Evolutionary conservation across 2,797 vertebrate genomes (phyloP).

Genomic region (Glossophaga mutica): DNA sequence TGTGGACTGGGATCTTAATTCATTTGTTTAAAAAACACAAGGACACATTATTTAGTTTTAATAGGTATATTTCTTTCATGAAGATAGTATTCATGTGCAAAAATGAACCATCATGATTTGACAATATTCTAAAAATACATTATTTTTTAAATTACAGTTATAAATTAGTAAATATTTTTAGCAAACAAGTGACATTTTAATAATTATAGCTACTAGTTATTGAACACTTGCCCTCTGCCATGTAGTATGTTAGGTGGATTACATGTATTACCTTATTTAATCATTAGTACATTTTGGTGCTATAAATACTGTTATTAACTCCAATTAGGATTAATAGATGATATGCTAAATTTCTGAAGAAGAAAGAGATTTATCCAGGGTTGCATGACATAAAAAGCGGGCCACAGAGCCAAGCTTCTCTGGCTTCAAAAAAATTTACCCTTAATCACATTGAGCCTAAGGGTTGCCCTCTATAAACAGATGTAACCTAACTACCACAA

Average conservation of each 20-base stretch:
- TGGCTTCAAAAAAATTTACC: background rate
- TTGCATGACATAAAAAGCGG: background rate
- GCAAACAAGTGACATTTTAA: background rate
- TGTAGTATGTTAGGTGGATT: background rate
- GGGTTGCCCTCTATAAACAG: background rate
- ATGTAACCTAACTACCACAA: background rate
- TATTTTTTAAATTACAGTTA: background rate
- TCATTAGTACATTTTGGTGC: background rate
- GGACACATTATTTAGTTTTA: background rate
- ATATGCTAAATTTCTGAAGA: background rate
- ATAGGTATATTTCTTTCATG: background rate
- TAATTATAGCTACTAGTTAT: slow-evolving; percentile 14
- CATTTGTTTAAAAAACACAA: background rate
- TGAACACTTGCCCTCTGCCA: background rate
- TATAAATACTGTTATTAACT: background rate
- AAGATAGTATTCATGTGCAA: background rate
- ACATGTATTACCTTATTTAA: background rate
- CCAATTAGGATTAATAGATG: background rate
- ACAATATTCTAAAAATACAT: background rate
- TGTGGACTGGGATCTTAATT: background rate
- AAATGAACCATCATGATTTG: background rate
- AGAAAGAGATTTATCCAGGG: background rate
- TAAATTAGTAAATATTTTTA: background rate
- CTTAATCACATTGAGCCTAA: background rate
- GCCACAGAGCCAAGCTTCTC: background rate